Conservation (phyloP, 2,113 vertebrate species). For the Canis aureus region DNA sequence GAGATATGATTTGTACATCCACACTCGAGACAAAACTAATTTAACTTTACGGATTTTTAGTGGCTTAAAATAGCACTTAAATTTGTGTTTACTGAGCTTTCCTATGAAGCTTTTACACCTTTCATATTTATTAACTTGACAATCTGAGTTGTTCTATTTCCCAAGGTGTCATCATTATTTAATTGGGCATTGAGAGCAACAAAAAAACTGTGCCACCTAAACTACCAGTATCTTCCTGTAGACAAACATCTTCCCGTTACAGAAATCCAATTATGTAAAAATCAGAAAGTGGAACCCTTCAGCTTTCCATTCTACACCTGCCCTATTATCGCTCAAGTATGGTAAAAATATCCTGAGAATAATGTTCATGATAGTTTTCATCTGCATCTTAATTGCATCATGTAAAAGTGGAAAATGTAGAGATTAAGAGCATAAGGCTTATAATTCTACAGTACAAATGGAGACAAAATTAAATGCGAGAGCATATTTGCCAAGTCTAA, state of each 20-base stretch:
- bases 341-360: conserved; percentile 57
- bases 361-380: conserved; percentile 40
- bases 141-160: background rate
- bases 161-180: background rate
- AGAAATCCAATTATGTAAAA: conserved; percentile 27
- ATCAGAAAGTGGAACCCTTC: background rate
- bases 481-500: conserved; percentile 22
- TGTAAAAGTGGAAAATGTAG: conserved; percentile 36
- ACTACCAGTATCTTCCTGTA: background rate
- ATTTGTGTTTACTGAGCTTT: background rate
- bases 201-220: background rate
- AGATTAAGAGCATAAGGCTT: conserved; percentile 11
- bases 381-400: conserved; percentile 48
- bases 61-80: conserved; percentile 4
- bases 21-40: conserved; percentile 36
- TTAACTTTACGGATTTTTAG: conserved; percentile 40
- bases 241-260: background rate
- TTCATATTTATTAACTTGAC: conserved; percentile 39
- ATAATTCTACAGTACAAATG: background rate
- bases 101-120: conserved; percentile 38
- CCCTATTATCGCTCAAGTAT: background rate
- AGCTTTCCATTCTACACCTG: background rate
- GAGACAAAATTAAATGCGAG: conserved; percentile 52
- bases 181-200: conserved; percentile 37
- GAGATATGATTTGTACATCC: background rate